phyloP scores from a whole-genome alignment of 2,113 vertebrate species.

The Datnioides undecimradiatus region DNA sequence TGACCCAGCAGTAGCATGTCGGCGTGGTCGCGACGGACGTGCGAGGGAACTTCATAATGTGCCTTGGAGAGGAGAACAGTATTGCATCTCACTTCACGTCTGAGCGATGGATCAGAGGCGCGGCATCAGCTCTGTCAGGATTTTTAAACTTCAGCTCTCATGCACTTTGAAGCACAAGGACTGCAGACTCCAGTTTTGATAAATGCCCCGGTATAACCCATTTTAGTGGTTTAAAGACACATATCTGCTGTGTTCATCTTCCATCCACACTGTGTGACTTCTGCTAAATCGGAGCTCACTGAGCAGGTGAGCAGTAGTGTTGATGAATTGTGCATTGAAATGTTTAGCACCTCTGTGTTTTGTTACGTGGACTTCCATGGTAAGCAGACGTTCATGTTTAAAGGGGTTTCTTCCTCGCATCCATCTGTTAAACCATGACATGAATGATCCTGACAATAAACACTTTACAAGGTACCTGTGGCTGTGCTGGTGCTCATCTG shows the following conservation, averaged over 20 bases:
- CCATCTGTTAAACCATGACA: constrained; percentile 43
- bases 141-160: constrained; percentile 34
- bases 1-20: constrained; percentile 39
- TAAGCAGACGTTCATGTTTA: constrained; percentile 36
- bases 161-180: constrained; percentile 59
- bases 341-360: constrained; percentile 57
- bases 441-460: constrained; percentile 65
- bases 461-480: constrained; percentile 23
- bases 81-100: constrained; percentile 16
- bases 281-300: background rate
- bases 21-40: constrained; percentile 10
- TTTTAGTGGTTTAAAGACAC: constrained; percentile 14
- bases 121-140: background rate
- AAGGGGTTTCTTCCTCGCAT: constrained; percentile 35
- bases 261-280: background rate
- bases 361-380: constrained; percentile 50
- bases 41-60: constrained; percentile 64
- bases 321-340: constrained; percentile 23
- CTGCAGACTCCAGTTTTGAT: constrained; percentile 40
- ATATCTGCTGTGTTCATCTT: constrained; percentile 23
- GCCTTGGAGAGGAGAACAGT: constrained; percentile 70
- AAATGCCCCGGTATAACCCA: background rate
- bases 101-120: background rate
- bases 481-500: background rate
- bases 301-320: constrained; percentile 7